phyloP scores from a whole-genome alignment of 2,113 vertebrate species.

The Turdus rufiventris region DNA sequence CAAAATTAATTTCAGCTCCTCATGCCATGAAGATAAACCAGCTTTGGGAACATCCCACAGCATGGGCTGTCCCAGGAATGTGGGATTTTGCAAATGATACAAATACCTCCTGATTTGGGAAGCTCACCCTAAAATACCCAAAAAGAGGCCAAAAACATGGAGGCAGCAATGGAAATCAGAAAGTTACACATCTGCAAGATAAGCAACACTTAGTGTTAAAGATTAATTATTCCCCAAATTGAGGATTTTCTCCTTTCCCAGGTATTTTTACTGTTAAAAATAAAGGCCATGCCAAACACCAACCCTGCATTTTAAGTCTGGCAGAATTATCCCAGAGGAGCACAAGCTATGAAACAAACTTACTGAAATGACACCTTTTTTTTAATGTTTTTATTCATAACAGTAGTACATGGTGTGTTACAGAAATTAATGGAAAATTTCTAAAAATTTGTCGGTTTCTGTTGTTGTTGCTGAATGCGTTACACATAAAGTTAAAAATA shows the following conservation, averaged over 20 bases:
- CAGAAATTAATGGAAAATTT: constrained; percentile 91
- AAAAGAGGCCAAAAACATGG: background rate
- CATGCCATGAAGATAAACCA: background rate
- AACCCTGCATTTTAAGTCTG: background rate
- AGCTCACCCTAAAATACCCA: background rate
- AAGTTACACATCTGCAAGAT: background rate
- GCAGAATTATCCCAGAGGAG: background rate
- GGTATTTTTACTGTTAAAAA: background rate
- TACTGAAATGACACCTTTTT: constrained; percentile 52
- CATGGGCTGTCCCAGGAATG: accelerated
- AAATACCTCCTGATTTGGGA: background rate
- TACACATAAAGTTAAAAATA: constrained; percentile 97
- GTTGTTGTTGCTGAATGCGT: constrained; percentile 78
- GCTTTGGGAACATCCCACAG: background rate
- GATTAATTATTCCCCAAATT: background rate
- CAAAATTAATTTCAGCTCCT: background rate
- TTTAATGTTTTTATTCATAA: constrained; percentile 95
- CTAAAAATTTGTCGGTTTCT: constrained; percentile 83
- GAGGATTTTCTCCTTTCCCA: background rate
- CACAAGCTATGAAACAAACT: constrained; percentile 6
- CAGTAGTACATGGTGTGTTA: constrained; percentile 96
- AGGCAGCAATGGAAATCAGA: background rate
- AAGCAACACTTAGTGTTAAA: background rate
- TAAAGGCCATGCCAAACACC: background rate
- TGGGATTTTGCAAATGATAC: background rate